Evolutionary conservation across 2,113 vertebrate species (phyloP).

Genomic region (Saccopteryx leptura): DNA sequence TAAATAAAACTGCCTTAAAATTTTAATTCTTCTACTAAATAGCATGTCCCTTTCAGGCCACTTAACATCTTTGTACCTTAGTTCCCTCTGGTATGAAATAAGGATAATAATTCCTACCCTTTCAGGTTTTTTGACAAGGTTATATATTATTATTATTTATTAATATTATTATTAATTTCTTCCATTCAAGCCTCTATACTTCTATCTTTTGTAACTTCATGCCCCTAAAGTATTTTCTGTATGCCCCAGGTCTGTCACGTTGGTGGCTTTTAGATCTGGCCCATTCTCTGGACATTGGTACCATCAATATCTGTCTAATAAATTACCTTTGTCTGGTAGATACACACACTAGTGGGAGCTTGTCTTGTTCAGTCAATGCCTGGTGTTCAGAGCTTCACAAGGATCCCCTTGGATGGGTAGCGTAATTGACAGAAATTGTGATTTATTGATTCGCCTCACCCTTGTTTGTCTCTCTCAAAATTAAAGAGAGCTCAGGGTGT

Average conservation of each 20-base stretch:
- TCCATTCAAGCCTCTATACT: not conserved
- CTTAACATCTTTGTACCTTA: not conserved
- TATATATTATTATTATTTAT: not conserved
- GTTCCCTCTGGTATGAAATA: not conserved
- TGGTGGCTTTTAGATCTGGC: not conserved
- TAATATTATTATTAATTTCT: not conserved
- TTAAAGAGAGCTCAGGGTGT: constrained; percentile 53
- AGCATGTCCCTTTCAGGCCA: not conserved
- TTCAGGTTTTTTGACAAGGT: not conserved
- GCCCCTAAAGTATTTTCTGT: accelerated
- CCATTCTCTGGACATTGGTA: not conserved
- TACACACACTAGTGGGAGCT: not conserved
- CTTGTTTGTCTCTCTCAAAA: constrained; percentile 58
- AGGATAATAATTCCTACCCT: not conserved
- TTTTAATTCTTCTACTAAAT: not conserved
- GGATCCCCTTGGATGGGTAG: constrained; percentile 44
- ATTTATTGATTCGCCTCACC: constrained; percentile 72
- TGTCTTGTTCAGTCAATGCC: not conserved
- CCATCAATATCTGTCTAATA: not conserved
- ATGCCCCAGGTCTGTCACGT: not conserved
- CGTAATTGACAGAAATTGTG: constrained; percentile 77
- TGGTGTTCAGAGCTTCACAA: constrained; percentile 8
- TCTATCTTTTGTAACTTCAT: not conserved
- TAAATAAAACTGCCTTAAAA: not conserved
- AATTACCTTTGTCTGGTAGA: not conserved